A percentile compares a stretch with the other conserved stretches of the same genome.
phyloP scores from a whole-genome alignment of 1,140 invertebrate genomes.

The Diorhabda elongata region DNA sequence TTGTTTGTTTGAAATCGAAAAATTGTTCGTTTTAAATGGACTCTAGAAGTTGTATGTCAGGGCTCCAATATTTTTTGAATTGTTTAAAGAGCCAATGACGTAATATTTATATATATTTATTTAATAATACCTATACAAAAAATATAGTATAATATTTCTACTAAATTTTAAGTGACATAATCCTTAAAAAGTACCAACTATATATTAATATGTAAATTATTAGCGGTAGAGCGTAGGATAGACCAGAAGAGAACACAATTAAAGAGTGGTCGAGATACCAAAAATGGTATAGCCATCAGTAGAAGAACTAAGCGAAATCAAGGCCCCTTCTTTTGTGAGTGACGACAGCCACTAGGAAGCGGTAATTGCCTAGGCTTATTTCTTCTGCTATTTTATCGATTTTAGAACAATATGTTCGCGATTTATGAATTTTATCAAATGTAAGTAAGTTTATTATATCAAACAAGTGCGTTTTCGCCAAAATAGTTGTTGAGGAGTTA shows the following conservation, averaged over 20 bases:
- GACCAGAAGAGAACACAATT: slow-evolving; percentile 23
- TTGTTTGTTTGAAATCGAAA: neutral
- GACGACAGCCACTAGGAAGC: neutral
- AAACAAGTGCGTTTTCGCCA: slow-evolving; percentile 42
- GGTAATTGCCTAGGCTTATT: neutral
- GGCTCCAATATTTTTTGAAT: slow-evolving; percentile 22
- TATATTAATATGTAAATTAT: slow-evolving; percentile 48
- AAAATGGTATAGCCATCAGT: slow-evolving; percentile 21
- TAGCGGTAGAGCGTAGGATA: slow-evolving; percentile 39
- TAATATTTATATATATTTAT: slow-evolving; percentile 24
- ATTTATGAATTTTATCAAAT: slow-evolving; percentile 45
- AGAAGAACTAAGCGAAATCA: neutral
- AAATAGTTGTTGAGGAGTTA: slow-evolving; percentile 46
- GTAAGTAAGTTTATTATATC: slow-evolving; percentile 40
- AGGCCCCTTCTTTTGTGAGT: neutral
- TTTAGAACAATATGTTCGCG: slow-evolving; percentile 45
- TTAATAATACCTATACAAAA: slow-evolving; percentile 38
- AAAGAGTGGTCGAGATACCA: slow-evolving; percentile 31
- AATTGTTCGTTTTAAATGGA: slow-evolving; percentile 1
- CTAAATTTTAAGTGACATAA: slow-evolving; percentile 57
- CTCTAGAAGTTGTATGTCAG: slow-evolving; percentile 6
- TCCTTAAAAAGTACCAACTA: slow-evolving; percentile 62
- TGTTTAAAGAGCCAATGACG: slow-evolving; percentile 24
- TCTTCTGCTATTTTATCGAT: slow-evolving; percentile 34
- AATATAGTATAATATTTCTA: slow-evolving; percentile 58